A percentile compares a stretch with the other conserved stretches of the same genome.
Conservation (phyloP, 1,140 invertebrate genomes). For the Palaemon carinicauda region DNA sequence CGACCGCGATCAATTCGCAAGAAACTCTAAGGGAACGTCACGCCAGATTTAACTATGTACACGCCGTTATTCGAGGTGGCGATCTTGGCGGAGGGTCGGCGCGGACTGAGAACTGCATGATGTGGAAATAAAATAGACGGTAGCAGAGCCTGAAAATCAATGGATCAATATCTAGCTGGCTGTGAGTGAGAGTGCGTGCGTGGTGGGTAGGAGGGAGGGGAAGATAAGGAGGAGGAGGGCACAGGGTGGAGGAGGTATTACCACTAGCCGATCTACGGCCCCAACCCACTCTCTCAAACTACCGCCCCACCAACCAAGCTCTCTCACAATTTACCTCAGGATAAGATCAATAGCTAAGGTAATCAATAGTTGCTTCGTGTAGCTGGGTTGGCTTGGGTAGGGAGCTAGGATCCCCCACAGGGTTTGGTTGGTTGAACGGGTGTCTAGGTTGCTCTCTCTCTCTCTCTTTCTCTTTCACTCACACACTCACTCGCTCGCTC, state of each 20-base stretch:
- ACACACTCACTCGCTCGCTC: constrained; percentile 24
- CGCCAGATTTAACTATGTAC: constrained; percentile 39
- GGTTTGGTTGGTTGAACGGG: neutral
- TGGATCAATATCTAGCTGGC: constrained; percentile 44
- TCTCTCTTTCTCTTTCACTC: neutral
- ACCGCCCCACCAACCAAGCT: constrained; percentile 20
- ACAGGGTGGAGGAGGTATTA: neutral
- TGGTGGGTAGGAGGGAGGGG: constrained; percentile 23
- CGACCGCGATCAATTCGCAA: constrained; percentile 29
- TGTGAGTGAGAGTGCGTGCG: constrained; percentile 45
- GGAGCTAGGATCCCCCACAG: too few relatives aligned
- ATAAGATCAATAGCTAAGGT: constrained; percentile 42
- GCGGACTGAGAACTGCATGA: constrained; percentile 39
- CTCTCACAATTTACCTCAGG: constrained; percentile 35
- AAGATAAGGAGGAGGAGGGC: constrained; percentile 5
- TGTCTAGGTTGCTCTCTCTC: neutral
- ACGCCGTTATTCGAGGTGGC: constrained; percentile 9
- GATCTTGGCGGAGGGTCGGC: constrained; percentile 27
- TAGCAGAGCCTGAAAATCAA: constrained; percentile 40
- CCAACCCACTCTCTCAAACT: constrained; percentile 1
- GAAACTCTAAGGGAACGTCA: constrained; percentile 31
- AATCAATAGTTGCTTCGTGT: constrained; percentile 47
- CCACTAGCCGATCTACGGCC: too few relatives aligned
- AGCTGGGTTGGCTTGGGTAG: constrained; percentile 18
- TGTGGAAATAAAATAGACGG: constrained; percentile 43